Evolutionary conservation across 2,888 invertebrate species (phyloP), one percentile per base, ranked within the genome.

Genomic region (Eudasyphora cyanicolor): DNA sequence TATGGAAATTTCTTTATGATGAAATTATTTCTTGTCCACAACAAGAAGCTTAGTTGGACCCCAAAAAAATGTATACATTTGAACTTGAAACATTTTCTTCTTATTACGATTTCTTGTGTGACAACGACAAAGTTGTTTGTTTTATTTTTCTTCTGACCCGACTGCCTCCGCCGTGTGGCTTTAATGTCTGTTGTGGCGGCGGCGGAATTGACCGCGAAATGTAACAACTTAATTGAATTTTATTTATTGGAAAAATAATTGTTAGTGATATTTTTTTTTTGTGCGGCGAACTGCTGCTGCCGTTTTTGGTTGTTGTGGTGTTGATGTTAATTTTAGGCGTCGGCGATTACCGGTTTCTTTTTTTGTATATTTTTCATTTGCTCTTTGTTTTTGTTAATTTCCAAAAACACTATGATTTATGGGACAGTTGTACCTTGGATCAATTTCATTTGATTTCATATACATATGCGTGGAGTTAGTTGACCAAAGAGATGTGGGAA

Each of bases 71-170:
- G n/a, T 7, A 35, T 45, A 60, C 10, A 75, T 76, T 81, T 77
- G 75, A 86, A 79, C 85, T 85, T 85, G 85, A 82, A 84, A 82
- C 77, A 75, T 79, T 64, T 67, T 76, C 21, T 8, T 78, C 14
- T 69, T 62, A 45, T n/a, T n/a, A n/a, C n/a, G 45, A 4, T 12
- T 45, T 7, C 2, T 12, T 45, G n/a, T 45, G n/a, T 45, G n/a
- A n/a, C n/a, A n/a, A n/a, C 45, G 45, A 45, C 45, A 45, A 45
- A n/a, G 45, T 8, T 12, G 7, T 38, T 10, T 2, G 38, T 38
- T 5, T 8, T 8, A 4, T 32, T 8, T 8, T 51, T 12, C 19
- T 24, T 4, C 24, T 27, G 29, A 29, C 64, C 42, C 5, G 42
- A 14, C 42, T 45, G 6, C 19, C n/a, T 8, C 27, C 12, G 51